Conservation (phyloP, 2,113 vertebrate species). For the Catharus minimus region DNA sequence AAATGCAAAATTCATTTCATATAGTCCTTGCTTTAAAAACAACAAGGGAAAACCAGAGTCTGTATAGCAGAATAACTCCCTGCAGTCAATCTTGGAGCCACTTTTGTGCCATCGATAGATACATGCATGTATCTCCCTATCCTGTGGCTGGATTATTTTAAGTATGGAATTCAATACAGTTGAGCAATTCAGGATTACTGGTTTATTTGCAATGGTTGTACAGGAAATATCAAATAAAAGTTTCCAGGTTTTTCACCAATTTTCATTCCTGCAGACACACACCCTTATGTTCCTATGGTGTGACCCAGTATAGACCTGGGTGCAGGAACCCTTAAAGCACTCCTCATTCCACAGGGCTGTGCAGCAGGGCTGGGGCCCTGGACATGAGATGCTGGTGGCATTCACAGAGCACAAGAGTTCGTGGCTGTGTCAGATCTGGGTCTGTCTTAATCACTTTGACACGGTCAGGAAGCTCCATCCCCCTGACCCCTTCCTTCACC, state of each 20-base stretch:
- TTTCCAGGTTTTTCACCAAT: not conserved
- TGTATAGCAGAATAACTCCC: not conserved
- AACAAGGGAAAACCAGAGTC: not conserved
- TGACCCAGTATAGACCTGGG: not conserved
- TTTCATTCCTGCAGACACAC: not conserved
- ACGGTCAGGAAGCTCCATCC: not conserved
- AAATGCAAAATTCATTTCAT: not conserved
- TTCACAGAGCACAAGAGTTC: accelerated
- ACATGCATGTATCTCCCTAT: not conserved
- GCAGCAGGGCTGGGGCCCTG: not conserved
- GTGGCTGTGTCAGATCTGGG: not conserved
- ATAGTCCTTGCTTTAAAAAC: not conserved
- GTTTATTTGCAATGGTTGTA: not conserved
- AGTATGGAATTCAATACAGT: not conserved
- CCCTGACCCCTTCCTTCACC: not conserved
- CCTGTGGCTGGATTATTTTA: not conserved
- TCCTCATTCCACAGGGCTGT: not conserved
- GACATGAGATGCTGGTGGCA: not conserved
- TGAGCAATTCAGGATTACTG: not conserved
- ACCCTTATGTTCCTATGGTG: accelerated
- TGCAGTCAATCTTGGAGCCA: not conserved
- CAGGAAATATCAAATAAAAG: not conserved
- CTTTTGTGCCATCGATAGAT: not conserved
- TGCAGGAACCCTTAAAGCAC: not conserved
- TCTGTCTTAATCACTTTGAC: not conserved